Base-by-base conservation (phyloP, 1,140 invertebrate genomes). In the Drosophila sp. region DNA sequence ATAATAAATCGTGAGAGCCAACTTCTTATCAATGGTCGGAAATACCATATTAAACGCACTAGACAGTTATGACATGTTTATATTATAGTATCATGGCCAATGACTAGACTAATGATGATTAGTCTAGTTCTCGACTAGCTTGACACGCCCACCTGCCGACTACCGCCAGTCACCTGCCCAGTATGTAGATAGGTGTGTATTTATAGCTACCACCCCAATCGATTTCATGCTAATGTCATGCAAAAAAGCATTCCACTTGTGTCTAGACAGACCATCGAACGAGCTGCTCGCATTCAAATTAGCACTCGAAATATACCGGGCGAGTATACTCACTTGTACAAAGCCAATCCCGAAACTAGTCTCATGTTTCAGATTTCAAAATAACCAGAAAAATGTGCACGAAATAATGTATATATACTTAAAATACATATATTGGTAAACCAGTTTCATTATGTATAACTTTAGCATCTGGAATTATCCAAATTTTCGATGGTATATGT, bases 301-400 rank as follows among this genome's bases (percentile, higher is more conserved):
- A 76, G 70, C 57, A 69, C 58, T 63, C 40, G 33, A 70, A 76
- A 66, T 50, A 50, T 50, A 32, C 3, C 29, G 29, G 64, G 35
- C 7, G 10, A 44, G 44, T 57, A 60, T 17, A 17, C 17, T 17
- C 17, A 17, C 17, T 17, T 0, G 17, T 63, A 47, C 23, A 40
- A 55, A 33, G 17, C 30, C 62, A 76, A 66, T 62, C 56, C 17
- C 44, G 44, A 56, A 79, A 47, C 61, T 77, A 77, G 74, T 71
- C 60, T 47, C 60, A 66, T 76, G 72, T 62, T 77, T 57, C 40
- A 58, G 68, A 71, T 65, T 55, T 47, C 66, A 41, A 78, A 64
- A 69, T 63, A 84, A 85, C 82, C 75, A 62, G 83, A 66, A 76
- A 82, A 87, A 87, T 75, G 79, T 87, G 75, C 79, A 77, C 41